A percentile compares a stretch with the other conserved stretches of the same genome.
Conservation (phyloP, 1,140 invertebrate species). For the Psilanteris sp. region DNA sequence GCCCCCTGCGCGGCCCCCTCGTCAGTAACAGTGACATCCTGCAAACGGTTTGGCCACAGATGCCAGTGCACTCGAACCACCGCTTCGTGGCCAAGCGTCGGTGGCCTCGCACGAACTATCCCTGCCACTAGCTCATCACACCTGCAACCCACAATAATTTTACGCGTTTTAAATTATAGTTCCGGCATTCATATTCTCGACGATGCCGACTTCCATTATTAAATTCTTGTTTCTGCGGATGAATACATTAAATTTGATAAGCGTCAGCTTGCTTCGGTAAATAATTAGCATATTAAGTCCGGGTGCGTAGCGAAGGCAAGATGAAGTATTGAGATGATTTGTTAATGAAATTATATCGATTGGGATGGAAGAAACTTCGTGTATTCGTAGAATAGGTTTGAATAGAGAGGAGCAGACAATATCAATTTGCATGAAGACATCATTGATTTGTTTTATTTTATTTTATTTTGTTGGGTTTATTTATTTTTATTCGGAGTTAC, state of each 20-base stretch:
- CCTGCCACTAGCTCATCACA: constrained; percentile 50
- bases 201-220: background rate
- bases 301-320: no score
- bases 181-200: background rate
- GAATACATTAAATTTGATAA: constrained; percentile 4
- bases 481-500: no score
- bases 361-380: no score
- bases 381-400: no score
- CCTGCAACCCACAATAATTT: constrained; percentile 45
- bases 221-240: background rate
- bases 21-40: constrained; percentile 73
- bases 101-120: constrained; percentile 22
- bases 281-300: no score
- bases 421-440: no score
- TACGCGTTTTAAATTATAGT: constrained; percentile 5
- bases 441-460: no score
- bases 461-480: no score
- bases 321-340: no score
- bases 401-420: no score
- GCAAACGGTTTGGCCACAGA: constrained; percentile 31
- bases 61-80: constrained; percentile 53
- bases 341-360: no score
- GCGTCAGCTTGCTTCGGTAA: background rate
- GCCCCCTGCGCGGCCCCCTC: constrained; percentile 72
- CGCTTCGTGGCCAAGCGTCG: constrained; percentile 42